Evolutionary conservation across 2,888 invertebrate genomes (phyloP).

Genomic region (Thereva nobilitata): DNA sequence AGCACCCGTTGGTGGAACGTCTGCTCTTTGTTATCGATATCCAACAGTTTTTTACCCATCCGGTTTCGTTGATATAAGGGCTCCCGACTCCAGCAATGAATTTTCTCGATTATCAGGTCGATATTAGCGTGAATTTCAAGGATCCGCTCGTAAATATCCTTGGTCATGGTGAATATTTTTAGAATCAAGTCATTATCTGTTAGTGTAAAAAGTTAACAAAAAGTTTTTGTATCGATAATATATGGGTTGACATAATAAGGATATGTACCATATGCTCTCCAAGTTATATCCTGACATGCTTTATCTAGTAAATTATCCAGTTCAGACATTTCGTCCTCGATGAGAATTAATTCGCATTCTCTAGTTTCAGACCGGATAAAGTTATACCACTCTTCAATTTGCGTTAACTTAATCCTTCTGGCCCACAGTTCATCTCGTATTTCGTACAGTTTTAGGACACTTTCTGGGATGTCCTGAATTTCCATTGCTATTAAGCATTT

Average conservation of each 20-base stretch:
- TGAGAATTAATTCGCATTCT: slow-evolving; percentile 76
- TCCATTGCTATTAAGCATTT: slow-evolving; percentile 37
- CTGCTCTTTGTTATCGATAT: slow-evolving; percentile 51
- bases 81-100: slow-evolving; percentile 71
- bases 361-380: slow-evolving; percentile 66
- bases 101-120: slow-evolving; percentile 61
- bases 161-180: slow-evolving; percentile 48
- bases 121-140: slow-evolving; percentile 65
- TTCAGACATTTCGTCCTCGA: slow-evolving; percentile 72
- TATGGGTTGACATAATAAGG: slow-evolving; percentile 46
- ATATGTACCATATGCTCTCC: slow-evolving; percentile 75
- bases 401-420: slow-evolving; percentile 59
- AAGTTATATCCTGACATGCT: slow-evolving; percentile 72
- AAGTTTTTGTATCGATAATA: slow-evolving; percentile 5
- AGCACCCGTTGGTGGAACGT: slow-evolving; percentile 48
- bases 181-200: slow-evolving; percentile 48
- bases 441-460: slow-evolving; percentile 48
- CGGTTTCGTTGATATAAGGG: slow-evolving; percentile 77
- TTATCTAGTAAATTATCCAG: slow-evolving; percentile 73
- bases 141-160: slow-evolving; percentile 48
- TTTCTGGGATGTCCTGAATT: slow-evolving; percentile 22
- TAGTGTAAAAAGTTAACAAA: slow-evolving; percentile 7
- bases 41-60: slow-evolving; percentile 51
- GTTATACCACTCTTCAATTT: slow-evolving; percentile 80
- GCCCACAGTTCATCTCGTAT: slow-evolving; percentile 51